A percentile compares a stretch with the other conserved stretches of the same genome.
phyloP scores from a whole-genome alignment of 2,113 vertebrate genomes.

The Stigmatopora nigra region DNA sequence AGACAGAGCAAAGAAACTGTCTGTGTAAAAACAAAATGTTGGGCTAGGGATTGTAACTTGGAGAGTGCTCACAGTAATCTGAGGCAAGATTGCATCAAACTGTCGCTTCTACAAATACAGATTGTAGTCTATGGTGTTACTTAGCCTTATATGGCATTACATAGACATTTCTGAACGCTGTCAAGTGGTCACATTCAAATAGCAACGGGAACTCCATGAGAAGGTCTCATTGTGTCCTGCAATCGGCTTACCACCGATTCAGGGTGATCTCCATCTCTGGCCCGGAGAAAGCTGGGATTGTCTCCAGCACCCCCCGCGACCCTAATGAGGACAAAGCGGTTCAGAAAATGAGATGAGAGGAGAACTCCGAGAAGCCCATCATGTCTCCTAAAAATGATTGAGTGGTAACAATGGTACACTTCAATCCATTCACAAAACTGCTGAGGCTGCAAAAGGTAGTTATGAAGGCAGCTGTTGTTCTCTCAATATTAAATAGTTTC shows the following conservation, averaged over 20 bases:
- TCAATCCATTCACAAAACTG: not conserved
- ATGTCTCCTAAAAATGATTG: constrained; percentile 21
- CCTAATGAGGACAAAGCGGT: no score
- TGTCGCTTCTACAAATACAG: constrained; percentile 15
- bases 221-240: constrained; percentile 33
- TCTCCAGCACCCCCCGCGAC: no score
- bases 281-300: no score
- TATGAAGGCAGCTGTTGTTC: not conserved
- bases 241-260: no score
- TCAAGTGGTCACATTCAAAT: constrained; percentile 58
- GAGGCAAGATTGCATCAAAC: not conserved
- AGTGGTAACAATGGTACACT: not conserved
- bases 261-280: no score
- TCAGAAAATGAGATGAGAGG: not conserved
- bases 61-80: not conserved
- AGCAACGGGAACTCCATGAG: constrained; percentile 36
- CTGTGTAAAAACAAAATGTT: not conserved
- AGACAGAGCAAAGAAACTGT: not conserved
- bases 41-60: not conserved
- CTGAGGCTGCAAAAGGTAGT: not conserved
- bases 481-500: not conserved
- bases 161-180: constrained; percentile 66
- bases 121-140: constrained; percentile 33
- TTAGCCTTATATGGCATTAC: constrained; percentile 38
- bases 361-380: constrained; percentile 34